Base-by-base conservation (phyloP, 2,113 vertebrate species). In the Rhinichthys klamathensis region DNA sequence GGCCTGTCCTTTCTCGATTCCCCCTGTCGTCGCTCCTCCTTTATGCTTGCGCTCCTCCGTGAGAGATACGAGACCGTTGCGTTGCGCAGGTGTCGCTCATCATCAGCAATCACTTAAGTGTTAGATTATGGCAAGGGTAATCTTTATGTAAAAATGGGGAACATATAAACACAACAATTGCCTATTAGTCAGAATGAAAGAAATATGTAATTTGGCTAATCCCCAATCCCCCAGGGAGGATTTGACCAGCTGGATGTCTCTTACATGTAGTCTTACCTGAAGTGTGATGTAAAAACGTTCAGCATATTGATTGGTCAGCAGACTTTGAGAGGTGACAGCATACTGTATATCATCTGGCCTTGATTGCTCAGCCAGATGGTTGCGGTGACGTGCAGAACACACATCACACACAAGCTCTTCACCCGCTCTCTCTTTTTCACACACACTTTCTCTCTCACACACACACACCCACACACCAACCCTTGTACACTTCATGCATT, bases 361-460 rank as follows among this genome's bases (percentile, higher is more conserved):
- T 49, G 75, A 78, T 76, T 83, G 51, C 56, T 69, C 35, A 54
- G 27, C 80, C 73, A 87, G 81, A 87, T 87, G 38, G 65, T 16
- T 67, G 46, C 2, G 10, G 74, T 18, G 74, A 83, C 21, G 11
- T 77, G 23, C 51, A n/a, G 12, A 80, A 84, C 65, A 83, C 73
- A 67, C 83, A 84, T 84, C 83, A 87, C 44, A 78, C 46, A 30
- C 35, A 46, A 49, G 74, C 82, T 84, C 60, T 49, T 73, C 85
- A 78, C 74, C 61, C 11, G 15, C 65, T 46, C 60, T 65, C 9
- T 81, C 25, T 65, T 81, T 81, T 67, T 81, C 41, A 61, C 78
- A 80, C 25, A 65, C 60, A 49, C 60, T 49, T 61, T 27, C 35
- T 30, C 75, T 35, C 16, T 13, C n/a, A n/a, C n/a, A n/a, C 30